Percentiles rank a stretch among this genome's conserved stretches.
phyloP scores from a whole-genome alignment of 1,140 invertebrate species.

The Asobara japonica region DNA sequence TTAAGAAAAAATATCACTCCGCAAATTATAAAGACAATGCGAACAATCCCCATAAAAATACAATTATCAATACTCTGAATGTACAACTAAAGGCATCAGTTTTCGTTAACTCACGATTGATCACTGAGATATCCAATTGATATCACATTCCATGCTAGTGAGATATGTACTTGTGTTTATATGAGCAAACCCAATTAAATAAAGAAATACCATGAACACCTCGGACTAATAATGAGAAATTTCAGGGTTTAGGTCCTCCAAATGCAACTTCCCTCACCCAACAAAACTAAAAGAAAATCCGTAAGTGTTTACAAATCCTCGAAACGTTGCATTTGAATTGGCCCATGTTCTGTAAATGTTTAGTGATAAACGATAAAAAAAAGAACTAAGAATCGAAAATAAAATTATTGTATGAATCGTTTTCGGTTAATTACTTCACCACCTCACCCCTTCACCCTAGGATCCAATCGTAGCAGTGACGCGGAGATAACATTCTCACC shows the following conservation, averaged over 20 bases:
- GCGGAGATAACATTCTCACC: too few species aligned
- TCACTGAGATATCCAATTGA: not conserved
- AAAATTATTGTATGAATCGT: slow-evolving; percentile 46
- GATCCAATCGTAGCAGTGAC: too few species aligned
- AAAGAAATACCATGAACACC: not conserved
- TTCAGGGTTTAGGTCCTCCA: slow-evolving; percentile 8
- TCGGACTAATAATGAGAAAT: not conserved
- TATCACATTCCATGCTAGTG: too few species aligned
- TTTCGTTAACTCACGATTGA: not conserved
- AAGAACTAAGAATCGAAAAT: slow-evolving; percentile 42
- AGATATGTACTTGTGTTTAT: not conserved
- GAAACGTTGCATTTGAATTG: slow-evolving; percentile 34
- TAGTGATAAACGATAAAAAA: slow-evolving; percentile 24
- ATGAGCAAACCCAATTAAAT: not conserved
- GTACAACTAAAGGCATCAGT: not conserved
- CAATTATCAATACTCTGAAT: not conserved
- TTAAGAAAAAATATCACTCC: not conserved
- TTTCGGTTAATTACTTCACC: slow-evolving; percentile 17
- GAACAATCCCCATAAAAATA: not conserved
- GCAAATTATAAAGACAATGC: not conserved
- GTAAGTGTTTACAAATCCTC: slow-evolving; percentile 12
- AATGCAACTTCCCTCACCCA: not conserved
- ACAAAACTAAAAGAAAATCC: slow-evolving; percentile 10
- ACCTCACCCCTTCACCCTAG: too few species aligned
- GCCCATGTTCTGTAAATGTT: slow-evolving; percentile 43